Evolutionary conservation across 2,888 invertebrate species (phyloP), one percentile per base, ranked within the genome.

Genomic region (Norana najaformis): DNA sequence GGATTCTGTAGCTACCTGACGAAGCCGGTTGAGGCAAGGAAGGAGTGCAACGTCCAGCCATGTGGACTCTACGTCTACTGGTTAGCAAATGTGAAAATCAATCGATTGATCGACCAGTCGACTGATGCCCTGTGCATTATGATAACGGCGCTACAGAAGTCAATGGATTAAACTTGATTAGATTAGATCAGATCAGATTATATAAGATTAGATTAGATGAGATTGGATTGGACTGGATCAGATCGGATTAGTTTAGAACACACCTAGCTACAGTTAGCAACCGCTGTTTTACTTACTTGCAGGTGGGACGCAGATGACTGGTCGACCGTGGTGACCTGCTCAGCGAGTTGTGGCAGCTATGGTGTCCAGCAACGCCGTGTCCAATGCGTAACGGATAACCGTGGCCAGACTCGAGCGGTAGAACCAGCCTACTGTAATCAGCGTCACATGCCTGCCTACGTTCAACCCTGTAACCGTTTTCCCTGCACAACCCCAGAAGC

Each of bases 371-470:
- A 85, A 8, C 53, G 91, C 23, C 53, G 41, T 37, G 82, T 91
- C 20, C 88, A 90, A 30, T 93, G 83, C 93, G 93, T 93, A 90
- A 89, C 93, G 35, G 85, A 91, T n/a, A 82, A 88, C 20, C 23
- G 38, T 34, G 53, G 53, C 16, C 83, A 88, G 83, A 85, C 41
- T 30, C 47, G 41, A 20, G 89, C 82, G 47, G 36, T 85, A 39
- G 83, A 88, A 82, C 89, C 90, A 36, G 34, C 20, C 47, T 90
- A 89, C 85, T 90, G 90, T 36, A 47, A 90, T 34, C 89, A 83
- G 41, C 47, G 41, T n/a, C 14, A 34, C 34, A 89, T 90, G 90
- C 90, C 90, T 35, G 35, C 38, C 35, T 85, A 89, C 36, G 34
- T n/a, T n/a, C 47, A 85, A 37, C 23, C 88, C 30, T 90, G 90